Conservation (phyloP, 2,888 invertebrate genomes). For the Mythimna pallens region DNA sequence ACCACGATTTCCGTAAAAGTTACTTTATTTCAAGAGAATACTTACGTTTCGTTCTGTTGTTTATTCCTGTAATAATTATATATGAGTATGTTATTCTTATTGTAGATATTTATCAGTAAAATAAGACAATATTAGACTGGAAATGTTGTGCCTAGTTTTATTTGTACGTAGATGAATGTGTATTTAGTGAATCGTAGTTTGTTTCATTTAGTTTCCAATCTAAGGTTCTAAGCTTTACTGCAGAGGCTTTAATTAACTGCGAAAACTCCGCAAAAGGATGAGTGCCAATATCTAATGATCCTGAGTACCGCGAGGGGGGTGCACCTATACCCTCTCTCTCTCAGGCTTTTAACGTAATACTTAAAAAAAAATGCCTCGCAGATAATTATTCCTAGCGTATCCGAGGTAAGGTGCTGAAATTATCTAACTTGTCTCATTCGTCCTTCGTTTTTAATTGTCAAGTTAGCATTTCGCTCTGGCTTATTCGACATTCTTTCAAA, state of each 20-base stretch:
- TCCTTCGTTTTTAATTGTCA: too few relatives aligned
- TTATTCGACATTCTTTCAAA: too few relatives aligned
- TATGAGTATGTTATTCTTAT: slow-evolving; percentile 34
- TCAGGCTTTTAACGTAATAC: too few relatives aligned
- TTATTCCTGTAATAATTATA: slow-evolving; percentile 20
- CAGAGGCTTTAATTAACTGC: neutral
- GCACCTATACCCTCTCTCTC: too few relatives aligned
- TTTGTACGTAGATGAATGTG: slow-evolving; percentile 47
- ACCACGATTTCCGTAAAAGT: neutral
- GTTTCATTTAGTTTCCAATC: slow-evolving; percentile 21
- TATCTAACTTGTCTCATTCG: too few relatives aligned
- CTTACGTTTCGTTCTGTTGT: slow-evolving; percentile 33
- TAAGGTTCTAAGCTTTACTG: neutral
- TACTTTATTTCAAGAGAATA: slow-evolving; percentile 26
- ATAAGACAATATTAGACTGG: slow-evolving; percentile 69
- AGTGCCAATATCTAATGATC: too few relatives aligned
- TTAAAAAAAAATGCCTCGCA: too few relatives aligned
- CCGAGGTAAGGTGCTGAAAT: too few relatives aligned
- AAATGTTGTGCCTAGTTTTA: slow-evolving; percentile 69
- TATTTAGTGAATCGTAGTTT: slow-evolving; percentile 29
- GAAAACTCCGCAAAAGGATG: too few relatives aligned
- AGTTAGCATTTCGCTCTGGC: too few relatives aligned
- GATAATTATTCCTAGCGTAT: too few relatives aligned
- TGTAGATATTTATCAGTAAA: slow-evolving; percentile 47
- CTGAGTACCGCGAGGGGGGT: too few relatives aligned